Conservation (phyloP, 2,797 vertebrate genomes). For the Euphonia xanthogaster region DNA sequence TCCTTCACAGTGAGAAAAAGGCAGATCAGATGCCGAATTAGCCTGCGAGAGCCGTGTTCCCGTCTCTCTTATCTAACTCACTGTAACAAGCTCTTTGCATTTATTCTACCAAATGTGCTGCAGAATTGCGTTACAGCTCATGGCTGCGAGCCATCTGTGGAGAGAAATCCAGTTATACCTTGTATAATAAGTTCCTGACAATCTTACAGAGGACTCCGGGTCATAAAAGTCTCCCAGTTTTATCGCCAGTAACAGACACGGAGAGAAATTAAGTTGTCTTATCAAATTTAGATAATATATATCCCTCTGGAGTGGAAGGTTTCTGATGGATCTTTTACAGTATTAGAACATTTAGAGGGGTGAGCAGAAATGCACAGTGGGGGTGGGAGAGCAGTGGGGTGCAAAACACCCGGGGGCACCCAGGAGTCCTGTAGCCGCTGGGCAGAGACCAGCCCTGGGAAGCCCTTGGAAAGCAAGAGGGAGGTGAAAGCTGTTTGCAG, state of each 20-base stretch:
- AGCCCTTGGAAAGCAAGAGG: neutral
- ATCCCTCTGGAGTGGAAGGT: slow-evolving; percentile 77
- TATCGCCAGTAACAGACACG: slow-evolving; percentile 81
- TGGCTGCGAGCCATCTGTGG: slow-evolving; percentile 80
- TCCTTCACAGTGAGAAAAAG: slow-evolving; percentile 61
- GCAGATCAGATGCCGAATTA: slow-evolving; percentile 67
- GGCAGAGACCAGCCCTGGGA: neutral
- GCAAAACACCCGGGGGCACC: neutral
- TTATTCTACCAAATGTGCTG: slow-evolving; percentile 79
- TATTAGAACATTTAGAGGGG: slow-evolving; percentile 54
- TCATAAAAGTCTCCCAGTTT: slow-evolving; percentile 83
- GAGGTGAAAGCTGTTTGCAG: neutral
- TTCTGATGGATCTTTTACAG: slow-evolving; percentile 68
- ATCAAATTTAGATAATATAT: slow-evolving; percentile 84
- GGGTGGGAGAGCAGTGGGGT: neutral
- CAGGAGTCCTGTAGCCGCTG: rapidly evolving
- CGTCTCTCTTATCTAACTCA: slow-evolving; percentile 76
- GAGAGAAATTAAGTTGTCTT: slow-evolving; percentile 84
- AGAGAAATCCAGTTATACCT: slow-evolving; percentile 84
- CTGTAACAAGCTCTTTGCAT: slow-evolving; percentile 80
- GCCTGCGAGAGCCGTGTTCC: slow-evolving; percentile 61
- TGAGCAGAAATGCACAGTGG: neutral
- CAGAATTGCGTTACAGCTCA: slow-evolving; percentile 76
- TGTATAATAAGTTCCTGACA: slow-evolving; percentile 85
- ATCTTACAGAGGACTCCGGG: slow-evolving; percentile 79